A percentile compares a stretch with the other conserved stretches of the same genome.
These are phyloP conservation scores for Clepsis dumicolana DNA, from an alignment of 2,888 invertebrate genomes.

Conservation along the genomic window DNA sequence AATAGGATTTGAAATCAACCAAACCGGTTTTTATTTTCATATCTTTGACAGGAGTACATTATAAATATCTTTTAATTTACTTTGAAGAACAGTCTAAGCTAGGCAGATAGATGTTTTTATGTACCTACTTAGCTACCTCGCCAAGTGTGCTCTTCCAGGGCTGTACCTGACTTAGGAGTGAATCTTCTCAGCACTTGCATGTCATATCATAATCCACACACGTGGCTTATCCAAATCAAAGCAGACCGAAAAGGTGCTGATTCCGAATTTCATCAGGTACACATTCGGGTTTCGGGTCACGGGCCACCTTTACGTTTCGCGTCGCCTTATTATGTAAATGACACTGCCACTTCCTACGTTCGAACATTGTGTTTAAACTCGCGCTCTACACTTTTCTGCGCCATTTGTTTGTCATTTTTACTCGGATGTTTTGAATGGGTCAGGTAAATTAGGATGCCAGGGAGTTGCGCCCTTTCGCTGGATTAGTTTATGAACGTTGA, in stretches of 20 bases:
- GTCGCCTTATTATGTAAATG: constrained; percentile 61
- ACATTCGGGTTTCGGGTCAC: constrained; percentile 55
- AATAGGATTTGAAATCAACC: too few species aligned
- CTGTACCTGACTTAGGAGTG: too few species aligned
- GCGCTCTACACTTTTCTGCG: constrained; percentile 44
- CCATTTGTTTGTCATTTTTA: constrained; percentile 49
- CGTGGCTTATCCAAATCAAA: constrained; percentile 18
- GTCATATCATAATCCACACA: constrained; percentile 30
- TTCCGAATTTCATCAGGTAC: constrained; percentile 63
- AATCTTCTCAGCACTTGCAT: neutral
- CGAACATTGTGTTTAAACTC: constrained; percentile 57
- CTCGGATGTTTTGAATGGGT: constrained; percentile 52
- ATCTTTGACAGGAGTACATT: too few species aligned
- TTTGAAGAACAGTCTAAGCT: too few species aligned
- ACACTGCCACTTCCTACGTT: constrained; percentile 47
- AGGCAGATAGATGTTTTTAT: too few species aligned
- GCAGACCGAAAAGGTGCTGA: constrained; percentile 48
- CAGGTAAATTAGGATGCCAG: constrained; percentile 38
- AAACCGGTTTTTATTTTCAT: too few species aligned
- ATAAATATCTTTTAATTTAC: too few species aligned
- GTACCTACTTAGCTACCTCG: too few species aligned
- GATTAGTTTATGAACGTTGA: neutral
- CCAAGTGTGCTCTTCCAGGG: too few species aligned
- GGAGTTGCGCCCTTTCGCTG: neutral
- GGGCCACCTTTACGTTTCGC: constrained; percentile 56